A percentile compares a stretch with the other conserved stretches of the same genome.
Conservation (phyloP, 2,888 invertebrate genomes). For the Priapulus caudatus region DNA sequence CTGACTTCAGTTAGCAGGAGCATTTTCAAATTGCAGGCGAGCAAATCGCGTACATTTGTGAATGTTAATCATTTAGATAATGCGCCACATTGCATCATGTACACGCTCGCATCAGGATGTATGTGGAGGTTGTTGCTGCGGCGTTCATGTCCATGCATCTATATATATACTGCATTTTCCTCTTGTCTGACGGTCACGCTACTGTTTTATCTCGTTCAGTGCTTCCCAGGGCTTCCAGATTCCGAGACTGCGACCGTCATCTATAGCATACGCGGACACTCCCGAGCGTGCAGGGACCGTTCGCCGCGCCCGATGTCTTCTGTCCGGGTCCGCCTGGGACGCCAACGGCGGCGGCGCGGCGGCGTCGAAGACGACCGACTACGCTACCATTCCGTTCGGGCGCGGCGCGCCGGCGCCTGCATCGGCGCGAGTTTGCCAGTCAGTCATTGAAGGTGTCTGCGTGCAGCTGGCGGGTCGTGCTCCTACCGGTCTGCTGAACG, state of each 20-base stretch:
- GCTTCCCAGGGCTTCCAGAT: slow-evolving; percentile 31
- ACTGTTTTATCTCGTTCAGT: too few relatives aligned
- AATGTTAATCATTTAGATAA: too few relatives aligned
- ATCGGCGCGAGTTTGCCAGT: slow-evolving; percentile 31
- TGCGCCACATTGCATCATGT: too few relatives aligned
- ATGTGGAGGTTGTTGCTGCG: too few relatives aligned
- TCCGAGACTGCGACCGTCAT: slow-evolving; percentile 31
- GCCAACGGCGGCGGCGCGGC: slow-evolving; percentile 8
- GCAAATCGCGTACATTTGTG: too few relatives aligned
- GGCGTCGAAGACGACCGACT: slow-evolving; percentile 15
- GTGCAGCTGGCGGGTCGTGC: slow-evolving; percentile 28
- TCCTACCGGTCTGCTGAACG: slow-evolving; percentile 26
- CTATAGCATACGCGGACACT: slow-evolving; percentile 33
- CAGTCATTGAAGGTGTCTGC: slow-evolving; percentile 28
- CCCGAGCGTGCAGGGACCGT: slow-evolving; percentile 26
- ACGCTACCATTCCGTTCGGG: slow-evolving; percentile 32
- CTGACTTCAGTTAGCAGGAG: too few relatives aligned
- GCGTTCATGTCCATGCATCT: too few relatives aligned
- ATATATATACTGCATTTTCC: too few relatives aligned
- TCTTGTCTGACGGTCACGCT: too few relatives aligned
- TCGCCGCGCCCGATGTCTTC: slow-evolving; percentile 23
- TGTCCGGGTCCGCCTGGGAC: slow-evolving; percentile 33
- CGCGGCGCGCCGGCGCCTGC: slow-evolving; percentile 30
- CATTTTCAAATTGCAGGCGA: too few relatives aligned
- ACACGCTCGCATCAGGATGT: too few relatives aligned